These are phyloP conservation scores for Genyomyrus donnyi DNA, from an alignment of 2,113 vertebrate species.

Conservation along the genomic window DNA sequence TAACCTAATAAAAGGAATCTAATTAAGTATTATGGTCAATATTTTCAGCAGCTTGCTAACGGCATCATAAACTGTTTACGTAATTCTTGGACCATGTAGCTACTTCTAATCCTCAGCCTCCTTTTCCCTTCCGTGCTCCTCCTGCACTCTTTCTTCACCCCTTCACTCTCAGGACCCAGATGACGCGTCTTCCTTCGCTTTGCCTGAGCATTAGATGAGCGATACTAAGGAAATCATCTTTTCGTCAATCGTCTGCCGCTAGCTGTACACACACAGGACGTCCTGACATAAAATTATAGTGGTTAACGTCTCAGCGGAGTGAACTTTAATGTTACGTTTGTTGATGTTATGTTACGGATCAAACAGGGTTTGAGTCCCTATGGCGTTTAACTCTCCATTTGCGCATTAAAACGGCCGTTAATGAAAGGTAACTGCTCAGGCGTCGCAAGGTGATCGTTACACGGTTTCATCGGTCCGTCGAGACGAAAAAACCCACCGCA, in stretches of 20 bases:
- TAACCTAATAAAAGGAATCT: neutral
- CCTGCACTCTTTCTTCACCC: neutral
- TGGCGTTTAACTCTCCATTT: neutral
- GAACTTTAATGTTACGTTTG: neutral
- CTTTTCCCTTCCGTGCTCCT: neutral
- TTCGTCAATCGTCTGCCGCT: neutral
- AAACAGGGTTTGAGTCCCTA: neutral
- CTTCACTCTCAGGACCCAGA: neutral
- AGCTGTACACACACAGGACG: neutral
- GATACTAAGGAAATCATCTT: neutral
- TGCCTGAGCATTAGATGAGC: neutral
- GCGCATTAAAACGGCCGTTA: neutral
- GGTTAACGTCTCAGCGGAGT: neutral
- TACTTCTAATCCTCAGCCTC: neutral
- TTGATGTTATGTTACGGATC: neutral
- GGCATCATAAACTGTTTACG: neutral
- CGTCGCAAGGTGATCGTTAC: neutral
- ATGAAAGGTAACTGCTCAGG: neutral
- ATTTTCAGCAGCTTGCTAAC: neutral
- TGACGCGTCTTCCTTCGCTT: neutral
- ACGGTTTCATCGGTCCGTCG: neutral
- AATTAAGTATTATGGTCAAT: neutral
- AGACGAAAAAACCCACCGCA: neutral
- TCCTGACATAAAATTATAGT: constrained; percentile 9
- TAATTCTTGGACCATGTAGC: neutral